Percentiles rank a stretch among this genome's conserved stretches.
Conservation (phyloP, 1,140 invertebrate species). For the Caerostris extrusa region DNA sequence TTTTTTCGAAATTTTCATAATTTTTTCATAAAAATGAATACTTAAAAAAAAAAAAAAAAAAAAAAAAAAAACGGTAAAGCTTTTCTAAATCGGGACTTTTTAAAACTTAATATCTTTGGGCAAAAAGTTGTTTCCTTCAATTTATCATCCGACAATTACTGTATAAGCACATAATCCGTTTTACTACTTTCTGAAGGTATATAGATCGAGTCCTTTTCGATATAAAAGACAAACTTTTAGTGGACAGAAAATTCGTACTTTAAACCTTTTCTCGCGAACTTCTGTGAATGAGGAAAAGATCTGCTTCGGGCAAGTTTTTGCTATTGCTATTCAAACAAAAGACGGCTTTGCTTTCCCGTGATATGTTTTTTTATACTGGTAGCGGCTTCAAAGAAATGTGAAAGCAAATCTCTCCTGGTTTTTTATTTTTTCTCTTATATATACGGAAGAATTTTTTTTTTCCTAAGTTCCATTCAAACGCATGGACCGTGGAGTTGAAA, state of each 20-base stretch:
- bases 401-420: background rate
- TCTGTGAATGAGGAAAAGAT: background rate
- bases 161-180: background rate
- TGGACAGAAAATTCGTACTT: background rate
- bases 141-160: background rate
- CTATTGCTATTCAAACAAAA: background rate
- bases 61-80: no score
- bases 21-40: no score
- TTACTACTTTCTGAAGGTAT: background rate
- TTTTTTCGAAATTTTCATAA: no score
- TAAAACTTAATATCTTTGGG: no score
- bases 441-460: background rate
- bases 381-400: constrained; percentile 4
- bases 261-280: background rate
- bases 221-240: background rate
- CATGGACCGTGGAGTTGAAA: background rate
- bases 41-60: no score
- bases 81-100: no score
- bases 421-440: background rate
- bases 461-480: no score
- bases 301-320: background rate
- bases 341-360: background rate
- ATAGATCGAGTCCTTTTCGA: background rate
- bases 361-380: background rate
- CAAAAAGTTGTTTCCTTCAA: background rate